Conservation (phyloP, 1,140 invertebrate genomes). For the Phortica variegata region DNA sequence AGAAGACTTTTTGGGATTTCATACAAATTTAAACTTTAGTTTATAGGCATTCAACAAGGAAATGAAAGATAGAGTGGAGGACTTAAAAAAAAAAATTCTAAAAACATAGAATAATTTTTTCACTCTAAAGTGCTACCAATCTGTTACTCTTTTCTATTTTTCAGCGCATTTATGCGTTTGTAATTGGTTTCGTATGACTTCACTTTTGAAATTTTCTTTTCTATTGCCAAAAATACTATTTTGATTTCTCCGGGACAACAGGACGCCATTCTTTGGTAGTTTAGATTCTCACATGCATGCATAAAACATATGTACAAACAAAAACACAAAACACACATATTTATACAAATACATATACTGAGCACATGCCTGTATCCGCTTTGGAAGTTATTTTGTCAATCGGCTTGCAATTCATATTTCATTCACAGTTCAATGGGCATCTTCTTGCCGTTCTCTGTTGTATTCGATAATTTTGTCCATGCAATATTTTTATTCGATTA, state of each 20-base stretch:
- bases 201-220: constrained; percentile 11
- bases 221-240: not conserved
- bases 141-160: too few relatives aligned
- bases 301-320: too few relatives aligned
- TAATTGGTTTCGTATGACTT: constrained; percentile 51
- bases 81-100: not conserved
- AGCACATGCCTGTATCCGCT: constrained; percentile 5
- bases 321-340: not conserved
- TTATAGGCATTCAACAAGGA: too few relatives aligned
- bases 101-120: too few relatives aligned
- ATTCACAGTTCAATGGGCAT: constrained; percentile 37
- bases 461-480: too few relatives aligned
- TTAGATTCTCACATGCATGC: too few relatives aligned
- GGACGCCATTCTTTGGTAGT: constrained; percentile 16
- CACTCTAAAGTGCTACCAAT: too few relatives aligned
- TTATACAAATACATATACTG: constrained; percentile 4
- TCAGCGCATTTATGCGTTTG: constrained; percentile 53
- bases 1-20: too few relatives aligned
- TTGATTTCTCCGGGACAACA: not conserved
- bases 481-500: too few relatives aligned
- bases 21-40: too few relatives aligned
- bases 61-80: too few relatives aligned
- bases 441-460: too few relatives aligned
- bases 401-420: constrained; percentile 47
- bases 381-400: constrained; percentile 28